Evolutionary conservation across 2,888 invertebrate species (phyloP), one percentile per base, ranked within the genome.

Genomic region (Drosophila trichaetosa): DNA sequence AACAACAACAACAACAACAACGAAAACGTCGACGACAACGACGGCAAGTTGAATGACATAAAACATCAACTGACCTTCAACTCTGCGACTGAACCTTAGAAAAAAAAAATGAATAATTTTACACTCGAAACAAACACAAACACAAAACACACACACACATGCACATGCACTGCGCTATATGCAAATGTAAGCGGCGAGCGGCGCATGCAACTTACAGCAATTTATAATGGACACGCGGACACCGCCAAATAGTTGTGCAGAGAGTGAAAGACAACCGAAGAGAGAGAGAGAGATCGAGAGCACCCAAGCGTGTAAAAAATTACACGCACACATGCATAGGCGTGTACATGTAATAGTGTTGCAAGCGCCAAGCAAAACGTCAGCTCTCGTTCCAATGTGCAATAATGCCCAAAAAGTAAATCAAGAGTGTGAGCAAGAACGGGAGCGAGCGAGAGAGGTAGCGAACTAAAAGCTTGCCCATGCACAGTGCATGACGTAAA

Each of bases 51-150:
- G 93, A 92, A 92, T 92, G 92, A 92, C 92, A 93, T 92, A 93
- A 93, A 93, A 92, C 91, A 92, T 91, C 91, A 89, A 92, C 92
- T 92, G 93, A 92, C 92, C 92, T 92, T 92, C 93, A 92, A 92
- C 92, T 92, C 91, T 90, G 89, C 83, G 91, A 92, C 92, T 92
- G 92, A 92, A 92, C 92, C 91, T 91, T 91, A 91, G 91, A 57
- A 54, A 92, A 86, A 89, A 92, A 86, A 89, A 91, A 92, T 89
- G 92, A 91, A 92, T 89, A 90, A 92, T 92, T 91, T 92, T 87
- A 91, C 88, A 87, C 82, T 90, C 86, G 71, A 89, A 69, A 54
- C 77, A 67, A 77, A 71, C 61, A 74, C 60, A 66, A 49, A 62
- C 40, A 61, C 42, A 51, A 60, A 61, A 68, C 56, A 60, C 56